These are phyloP conservation scores for Gasterosteus aculeatus DNA, from an alignment of 2,113 vertebrate genomes.

Conservation along the genomic window DNA sequence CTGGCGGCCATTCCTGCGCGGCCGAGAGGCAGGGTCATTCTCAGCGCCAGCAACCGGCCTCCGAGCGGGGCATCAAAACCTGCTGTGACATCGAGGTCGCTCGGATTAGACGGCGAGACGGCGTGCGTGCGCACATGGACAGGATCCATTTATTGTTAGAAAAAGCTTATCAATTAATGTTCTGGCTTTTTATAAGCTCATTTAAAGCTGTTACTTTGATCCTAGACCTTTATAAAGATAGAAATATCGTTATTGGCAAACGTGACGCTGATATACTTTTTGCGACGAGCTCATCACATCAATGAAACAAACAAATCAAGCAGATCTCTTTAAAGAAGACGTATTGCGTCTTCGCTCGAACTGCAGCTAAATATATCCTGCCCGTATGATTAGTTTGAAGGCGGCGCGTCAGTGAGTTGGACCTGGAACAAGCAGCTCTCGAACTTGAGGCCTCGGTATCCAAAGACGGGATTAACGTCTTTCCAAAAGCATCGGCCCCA, in stretches of 20 bases:
- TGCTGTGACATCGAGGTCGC: conserved; percentile 67
- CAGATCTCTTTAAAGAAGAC: neutral
- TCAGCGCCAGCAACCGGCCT: conserved; percentile 61
- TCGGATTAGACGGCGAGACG: conserved; percentile 47
- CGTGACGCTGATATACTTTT: neutral
- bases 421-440: conserved; percentile 14
- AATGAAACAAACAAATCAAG: neutral
- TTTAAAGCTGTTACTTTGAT: neutral
- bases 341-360: neutral
- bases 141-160: conserved; percentile 14
- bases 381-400: neutral
- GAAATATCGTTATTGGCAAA: too few species aligned
- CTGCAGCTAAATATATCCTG: conserved; percentile 7
- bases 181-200: neutral
- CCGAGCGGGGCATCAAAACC: conserved; percentile 63
- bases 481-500: conserved; percentile 62
- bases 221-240: neutral
- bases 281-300: neutral
- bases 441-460: conserved; percentile 57
- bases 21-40: conserved; percentile 76
- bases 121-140: neutral
- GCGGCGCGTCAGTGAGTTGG: conserved; percentile 14
- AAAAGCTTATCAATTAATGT: neutral
- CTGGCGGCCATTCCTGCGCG: conserved; percentile 79
- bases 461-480: conserved; percentile 57